Conservation (phyloP, 2,113 vertebrate genomes). For the Phylloscopus trochilus region DNA sequence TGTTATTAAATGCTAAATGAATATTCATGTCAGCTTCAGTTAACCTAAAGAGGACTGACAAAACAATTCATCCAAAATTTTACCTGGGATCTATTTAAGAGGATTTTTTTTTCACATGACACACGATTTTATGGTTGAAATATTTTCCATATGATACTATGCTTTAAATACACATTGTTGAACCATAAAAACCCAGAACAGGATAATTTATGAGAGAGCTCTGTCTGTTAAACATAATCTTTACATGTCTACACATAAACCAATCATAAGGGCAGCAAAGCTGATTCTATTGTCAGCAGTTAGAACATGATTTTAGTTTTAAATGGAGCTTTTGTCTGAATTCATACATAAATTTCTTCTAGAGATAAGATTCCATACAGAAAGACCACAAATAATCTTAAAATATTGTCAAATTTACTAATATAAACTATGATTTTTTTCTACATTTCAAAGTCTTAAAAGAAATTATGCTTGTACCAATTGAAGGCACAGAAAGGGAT, state of each 20-base stretch:
- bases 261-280: neutral
- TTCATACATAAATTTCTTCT: neutral
- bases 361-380: neutral
- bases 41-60: neutral
- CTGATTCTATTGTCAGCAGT: neutral
- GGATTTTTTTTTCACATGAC: neutral
- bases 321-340: neutral
- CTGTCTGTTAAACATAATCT: neutral
- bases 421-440: neutral
- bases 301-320: neutral
- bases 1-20: neutral
- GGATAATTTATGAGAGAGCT: neutral
- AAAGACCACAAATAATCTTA: neutral
- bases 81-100: neutral
- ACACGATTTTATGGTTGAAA: neutral
- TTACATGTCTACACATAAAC: neutral
- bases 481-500: neutral
- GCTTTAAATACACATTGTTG: neutral
- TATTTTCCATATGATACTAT: neutral
- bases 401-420: neutral
- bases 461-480: neutral
- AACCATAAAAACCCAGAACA: neutral
- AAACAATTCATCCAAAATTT: neutral
- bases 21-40: neutral
- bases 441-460: neutral